Conservation (phyloP, 2,113 vertebrate species). For the Oenanthe oenanthe region DNA sequence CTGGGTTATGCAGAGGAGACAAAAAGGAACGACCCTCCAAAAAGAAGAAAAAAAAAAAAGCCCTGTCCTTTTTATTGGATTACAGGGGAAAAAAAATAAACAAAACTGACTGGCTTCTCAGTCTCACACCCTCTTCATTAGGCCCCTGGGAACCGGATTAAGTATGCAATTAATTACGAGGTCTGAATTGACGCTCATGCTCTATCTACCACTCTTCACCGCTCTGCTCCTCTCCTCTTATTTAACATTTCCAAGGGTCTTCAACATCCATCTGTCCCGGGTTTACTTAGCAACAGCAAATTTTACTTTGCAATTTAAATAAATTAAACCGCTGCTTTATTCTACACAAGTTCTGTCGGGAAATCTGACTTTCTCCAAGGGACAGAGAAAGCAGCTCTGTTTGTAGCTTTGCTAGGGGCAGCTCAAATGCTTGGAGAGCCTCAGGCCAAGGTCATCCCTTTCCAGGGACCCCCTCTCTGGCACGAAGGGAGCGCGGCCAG, state of each 20-base stretch:
- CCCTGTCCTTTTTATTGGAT: neutral
- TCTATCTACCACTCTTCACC: neutral
- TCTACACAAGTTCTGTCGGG: too few relatives aligned
- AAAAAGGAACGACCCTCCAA: neutral
- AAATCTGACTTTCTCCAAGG: neutral
- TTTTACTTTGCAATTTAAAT: neutral
- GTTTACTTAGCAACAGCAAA: neutral
- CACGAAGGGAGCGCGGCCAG: too few relatives aligned
- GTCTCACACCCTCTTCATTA: slow-evolving; percentile 13
- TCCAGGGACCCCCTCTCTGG: neutral
- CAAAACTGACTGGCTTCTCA: neutral
- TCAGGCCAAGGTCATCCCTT: neutral
- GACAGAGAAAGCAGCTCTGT: neutral
- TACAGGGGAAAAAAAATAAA: neutral
- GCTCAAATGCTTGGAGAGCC: neutral
- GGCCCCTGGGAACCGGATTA: slow-evolving; percentile 34
- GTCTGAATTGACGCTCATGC: neutral
- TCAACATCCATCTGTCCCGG: neutral
- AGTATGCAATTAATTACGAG: slow-evolving; percentile 35
- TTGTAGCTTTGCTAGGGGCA: neutral
- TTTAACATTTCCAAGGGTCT: neutral
- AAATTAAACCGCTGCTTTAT: neutral
- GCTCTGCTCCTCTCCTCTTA: neutral
- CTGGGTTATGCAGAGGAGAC: accelerated
- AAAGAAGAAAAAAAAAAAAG: neutral